Evolutionary conservation across 2,797 vertebrate genomes (phyloP), one percentile per base, ranked within the genome.

Genomic region (Protosalanx chinensis): DNA sequence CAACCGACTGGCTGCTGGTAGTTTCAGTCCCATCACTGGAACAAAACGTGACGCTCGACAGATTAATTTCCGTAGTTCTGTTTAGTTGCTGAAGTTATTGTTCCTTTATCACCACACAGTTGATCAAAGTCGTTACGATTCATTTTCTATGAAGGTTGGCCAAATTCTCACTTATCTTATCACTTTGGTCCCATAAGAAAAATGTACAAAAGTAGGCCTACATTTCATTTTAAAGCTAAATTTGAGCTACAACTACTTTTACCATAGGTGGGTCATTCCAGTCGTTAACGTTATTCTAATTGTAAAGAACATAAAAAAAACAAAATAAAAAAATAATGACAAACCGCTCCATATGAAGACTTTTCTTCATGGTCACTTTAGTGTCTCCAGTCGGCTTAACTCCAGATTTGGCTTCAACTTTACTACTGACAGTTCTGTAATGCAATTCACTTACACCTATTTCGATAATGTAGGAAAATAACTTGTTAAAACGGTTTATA

Each of bases 291-390:
- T 56, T 16, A n/a, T 56, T 56, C 18, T 5, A n/a, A 5, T 56
- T 18, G 51, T 56, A n/a, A 56, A n/a, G 51, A 56, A n/a, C 51
- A 56, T 56, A 27, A 27, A 27, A 27, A 27, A 27, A 27, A 27
- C 23, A 27, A 27, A 27, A 27, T 27, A 27, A 27, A 6, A 56
- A 10, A 32, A 64, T 1, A 1, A 49, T 3, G 10, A 65, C 88
- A 69, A 78, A 93, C 93, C 91, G 89, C 51, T 76, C 68, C 35
- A 13, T 57, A 0, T 58, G 1, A 16, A 4, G 57, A 72, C 83
- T 90, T 80, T 82, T 90, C 81, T 56, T 56, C 91, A 90, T 93
- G 32, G 12, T 8, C 27, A n/a, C 80, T 86, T 87, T 93, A 30
- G 18, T 72, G 0, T 30, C 66, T 1, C 0, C 13, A 20, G 0